These are phyloP conservation scores for Molothrus ater DNA, from an alignment of 2,797 vertebrate species.

Conservation along the genomic window DNA sequence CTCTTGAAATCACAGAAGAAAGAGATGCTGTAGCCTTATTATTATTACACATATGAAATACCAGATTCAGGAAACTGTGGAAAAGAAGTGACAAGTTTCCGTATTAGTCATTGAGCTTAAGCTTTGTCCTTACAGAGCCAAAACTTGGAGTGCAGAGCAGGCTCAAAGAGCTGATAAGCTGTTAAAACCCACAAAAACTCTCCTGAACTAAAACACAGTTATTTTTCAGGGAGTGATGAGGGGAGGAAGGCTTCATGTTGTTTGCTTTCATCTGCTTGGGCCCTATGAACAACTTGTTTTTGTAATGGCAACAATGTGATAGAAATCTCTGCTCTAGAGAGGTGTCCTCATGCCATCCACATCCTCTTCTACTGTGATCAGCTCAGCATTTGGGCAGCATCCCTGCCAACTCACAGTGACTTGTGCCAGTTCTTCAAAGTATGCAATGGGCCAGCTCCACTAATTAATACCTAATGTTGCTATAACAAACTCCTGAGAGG, in stretches of 20 bases:
- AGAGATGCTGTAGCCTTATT: background rate
- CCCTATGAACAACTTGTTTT: background rate
- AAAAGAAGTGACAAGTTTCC: background rate
- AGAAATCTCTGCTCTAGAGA: background rate
- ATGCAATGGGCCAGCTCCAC: background rate
- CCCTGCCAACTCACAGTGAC: background rate
- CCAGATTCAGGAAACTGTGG: background rate
- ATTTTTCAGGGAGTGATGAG: background rate
- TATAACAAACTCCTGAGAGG: background rate
- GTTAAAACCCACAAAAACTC: background rate
- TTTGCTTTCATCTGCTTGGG: background rate
- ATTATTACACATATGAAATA: background rate
- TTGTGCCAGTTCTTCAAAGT: background rate
- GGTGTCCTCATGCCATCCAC: background rate
- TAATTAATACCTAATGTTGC: background rate
- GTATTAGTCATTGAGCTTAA: background rate
- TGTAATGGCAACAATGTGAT: background rate
- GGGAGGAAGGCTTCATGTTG: rapidly evolving
- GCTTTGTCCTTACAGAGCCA: background rate
- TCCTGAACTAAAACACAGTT: background rate
- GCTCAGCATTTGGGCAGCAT: background rate
- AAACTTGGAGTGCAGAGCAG: background rate
- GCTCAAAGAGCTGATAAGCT: background rate
- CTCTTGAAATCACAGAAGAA: background rate
- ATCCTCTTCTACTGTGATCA: background rate